These are phyloP conservation scores for Argyresthia albistria DNA, from an alignment of 2,888 invertebrate species.

Conservation along the genomic window DNA sequence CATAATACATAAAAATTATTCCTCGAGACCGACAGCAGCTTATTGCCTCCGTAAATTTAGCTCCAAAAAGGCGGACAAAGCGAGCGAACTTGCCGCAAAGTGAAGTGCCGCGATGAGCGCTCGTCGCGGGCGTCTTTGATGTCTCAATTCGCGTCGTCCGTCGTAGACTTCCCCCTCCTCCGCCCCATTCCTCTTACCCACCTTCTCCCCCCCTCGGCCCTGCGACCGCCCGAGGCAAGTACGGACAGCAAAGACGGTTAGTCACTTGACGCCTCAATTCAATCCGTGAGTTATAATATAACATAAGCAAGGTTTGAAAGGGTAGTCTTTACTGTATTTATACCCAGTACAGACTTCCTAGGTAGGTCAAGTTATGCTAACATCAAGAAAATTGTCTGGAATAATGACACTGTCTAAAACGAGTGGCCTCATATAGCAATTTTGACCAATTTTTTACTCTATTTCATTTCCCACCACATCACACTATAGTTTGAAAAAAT, in stretches of 20 bases:
- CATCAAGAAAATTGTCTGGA: too few relatives aligned
- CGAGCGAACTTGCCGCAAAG: slow-evolving; percentile 15
- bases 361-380: too few relatives aligned
- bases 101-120: slow-evolving; percentile 23
- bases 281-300: neutral
- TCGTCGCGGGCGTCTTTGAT: slow-evolving; percentile 49
- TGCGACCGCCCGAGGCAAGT: neutral
- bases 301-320: too few relatives aligned
- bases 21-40: too few relatives aligned
- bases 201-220: neutral
- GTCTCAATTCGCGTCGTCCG: slow-evolving; percentile 53
- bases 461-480: neutral
- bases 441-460: neutral
- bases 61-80: neutral
- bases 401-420: too few relatives aligned
- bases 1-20: too few relatives aligned
- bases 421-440: neutral
- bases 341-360: neutral
- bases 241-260: slow-evolving; percentile 1
- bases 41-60: too few relatives aligned
- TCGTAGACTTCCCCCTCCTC: neutral
- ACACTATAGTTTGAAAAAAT: neutral
- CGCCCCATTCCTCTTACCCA: neutral
- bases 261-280: slow-evolving; percentile 2
- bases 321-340: neutral